Conservation (phyloP, 2,797 vertebrate species). For the Coreius guichenoti region DNA sequence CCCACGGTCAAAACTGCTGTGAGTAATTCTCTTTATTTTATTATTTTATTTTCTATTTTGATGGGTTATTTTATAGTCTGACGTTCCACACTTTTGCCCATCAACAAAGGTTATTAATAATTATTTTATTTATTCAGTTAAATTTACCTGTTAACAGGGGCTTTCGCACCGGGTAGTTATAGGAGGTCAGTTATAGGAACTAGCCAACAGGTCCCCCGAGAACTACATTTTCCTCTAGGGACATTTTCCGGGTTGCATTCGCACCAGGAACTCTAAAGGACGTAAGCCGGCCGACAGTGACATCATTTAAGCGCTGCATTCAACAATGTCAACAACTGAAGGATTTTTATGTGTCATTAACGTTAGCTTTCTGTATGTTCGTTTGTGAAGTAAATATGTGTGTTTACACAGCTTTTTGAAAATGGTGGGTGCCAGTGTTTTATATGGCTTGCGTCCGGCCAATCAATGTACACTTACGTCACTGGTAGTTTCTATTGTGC, state of each 20-base stretch:
- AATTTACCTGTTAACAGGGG: background rate
- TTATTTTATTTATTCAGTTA: background rate
- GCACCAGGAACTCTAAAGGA: no score
- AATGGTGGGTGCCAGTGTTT: background rate
- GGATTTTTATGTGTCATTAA: no score
- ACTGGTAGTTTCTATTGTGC: background rate
- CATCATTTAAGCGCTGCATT: no score
- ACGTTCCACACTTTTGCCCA: background rate
- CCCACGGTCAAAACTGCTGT: constrained; percentile 70
- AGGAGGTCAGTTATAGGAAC: background rate
- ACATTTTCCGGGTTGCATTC: background rate
- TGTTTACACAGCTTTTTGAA: background rate
- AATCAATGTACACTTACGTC: no score
- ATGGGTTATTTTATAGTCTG: background rate
- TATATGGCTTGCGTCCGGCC: no score
- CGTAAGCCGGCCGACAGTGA: no score
- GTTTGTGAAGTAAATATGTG: no score
- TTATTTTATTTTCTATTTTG: background rate
- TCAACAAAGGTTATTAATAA: background rate
- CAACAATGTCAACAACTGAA: no score
- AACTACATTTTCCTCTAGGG: background rate
- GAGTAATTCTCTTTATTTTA: constrained; percentile 64
- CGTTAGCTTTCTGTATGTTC: no score
- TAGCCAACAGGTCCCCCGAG: background rate
- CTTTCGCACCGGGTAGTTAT: background rate